A percentile compares a stretch with the other conserved stretches of the same genome.
Evolutionary conservation across 1,140 invertebrate genomes (phyloP).

Genomic region (Drosophila erecta): DNA sequence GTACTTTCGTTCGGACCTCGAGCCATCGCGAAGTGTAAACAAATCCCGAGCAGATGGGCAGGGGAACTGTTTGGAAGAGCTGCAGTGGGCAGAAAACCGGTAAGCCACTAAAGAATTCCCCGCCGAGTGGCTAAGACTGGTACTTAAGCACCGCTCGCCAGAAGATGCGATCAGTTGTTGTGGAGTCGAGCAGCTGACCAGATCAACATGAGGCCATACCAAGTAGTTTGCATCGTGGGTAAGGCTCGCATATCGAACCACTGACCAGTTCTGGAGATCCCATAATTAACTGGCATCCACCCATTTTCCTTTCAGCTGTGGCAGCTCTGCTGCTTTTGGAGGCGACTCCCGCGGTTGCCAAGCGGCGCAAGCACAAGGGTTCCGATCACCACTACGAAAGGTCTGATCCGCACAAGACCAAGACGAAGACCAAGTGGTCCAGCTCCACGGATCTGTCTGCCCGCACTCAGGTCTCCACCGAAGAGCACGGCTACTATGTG

Average conservation of each 20-base stretch:
- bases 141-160: constrained; percentile 62
- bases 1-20: constrained; percentile 64
- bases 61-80: constrained; percentile 14
- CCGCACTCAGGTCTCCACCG: constrained; percentile 68
- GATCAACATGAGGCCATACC: constrained; percentile 57
- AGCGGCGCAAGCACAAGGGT: constrained; percentile 69
- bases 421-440: constrained; percentile 82
- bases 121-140: constrained; percentile 21
- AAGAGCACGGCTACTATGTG: constrained; percentile 82
- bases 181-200: constrained; percentile 56
- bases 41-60: constrained; percentile 11
- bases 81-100: constrained; percentile 61
- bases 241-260: constrained; percentile 13
- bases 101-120: constrained; percentile 65
- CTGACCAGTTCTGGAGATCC: neutral
- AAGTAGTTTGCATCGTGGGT: constrained; percentile 53
- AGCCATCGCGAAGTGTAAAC: constrained; percentile 32
- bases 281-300: neutral
- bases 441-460: constrained; percentile 60
- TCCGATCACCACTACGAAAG: constrained; percentile 39
- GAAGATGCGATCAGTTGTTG: constrained; percentile 69
- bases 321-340: constrained; percentile 57
- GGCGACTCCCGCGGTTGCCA: constrained; percentile 48
- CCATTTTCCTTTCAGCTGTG: constrained; percentile 4
- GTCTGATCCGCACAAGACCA: constrained; percentile 49